Evolutionary conservation across 2,113 vertebrate species (phyloP), one percentile per base, ranked within the genome.

Genomic region (Corydoras sp.): DNA sequence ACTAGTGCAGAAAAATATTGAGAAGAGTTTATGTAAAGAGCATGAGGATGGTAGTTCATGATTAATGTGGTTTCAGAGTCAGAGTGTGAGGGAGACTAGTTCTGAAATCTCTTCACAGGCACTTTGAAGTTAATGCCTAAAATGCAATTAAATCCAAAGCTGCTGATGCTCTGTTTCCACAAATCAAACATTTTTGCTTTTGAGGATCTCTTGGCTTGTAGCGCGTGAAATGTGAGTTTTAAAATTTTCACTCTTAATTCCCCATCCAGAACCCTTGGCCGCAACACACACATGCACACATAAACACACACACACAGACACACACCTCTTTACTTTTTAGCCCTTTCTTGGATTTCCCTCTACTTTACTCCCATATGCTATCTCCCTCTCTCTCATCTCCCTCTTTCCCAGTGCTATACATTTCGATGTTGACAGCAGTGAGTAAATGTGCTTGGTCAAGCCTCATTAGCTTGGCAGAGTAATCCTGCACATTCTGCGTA

Each of bases 41-140:
- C 14, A 43, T 53, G 32, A 8, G 18, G 10, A 63, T 29, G 30
- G 31, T 53, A 7, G 3, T 1, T 8, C 30, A 32, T 53, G 32
- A 49, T 74, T 55, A 61, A 55, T 12, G 32, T 56, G 61, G 59
- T 64, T 68, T 69, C 68, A 49, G 32, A 56, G 35, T 29, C 6
- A 63, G n/a, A 4, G 9, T n/a, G 14, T 31, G 7, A 43, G 31
- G 62, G 35, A 8, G 31, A 32, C 43, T 49, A 73, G 61, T 48
- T 48, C 60, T 60, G 62, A 51, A 80, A 70, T 65, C 56, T 63
- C 64, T 65, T 76, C 60, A 54, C n/a, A 80, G 54, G 62, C 62
- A 63, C 81, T 87, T 86, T 87, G 85, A 85, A 82, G 83, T 86
- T 86, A 80, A 86, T 82, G 75, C 77, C 68, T 80, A 76, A 75